phyloP scores from a whole-genome alignment of 2,888 invertebrate genomes.

The Thelaira solivaga region DNA sequence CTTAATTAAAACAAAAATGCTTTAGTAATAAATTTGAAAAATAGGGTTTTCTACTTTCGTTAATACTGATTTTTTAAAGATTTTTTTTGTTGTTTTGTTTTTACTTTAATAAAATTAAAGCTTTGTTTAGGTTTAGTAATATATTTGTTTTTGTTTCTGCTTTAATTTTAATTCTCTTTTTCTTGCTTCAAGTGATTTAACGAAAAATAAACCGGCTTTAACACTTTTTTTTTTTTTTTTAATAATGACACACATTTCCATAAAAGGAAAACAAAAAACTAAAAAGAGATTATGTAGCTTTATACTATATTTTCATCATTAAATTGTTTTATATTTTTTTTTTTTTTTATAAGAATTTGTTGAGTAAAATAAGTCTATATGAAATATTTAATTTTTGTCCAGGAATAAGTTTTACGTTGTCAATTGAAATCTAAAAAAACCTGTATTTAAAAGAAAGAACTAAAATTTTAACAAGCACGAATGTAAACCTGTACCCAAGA shows the following conservation, averaged over 20 bases:
- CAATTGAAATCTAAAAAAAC: no score
- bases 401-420: slow-evolving; percentile 42
- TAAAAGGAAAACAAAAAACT: slow-evolving; percentile 33
- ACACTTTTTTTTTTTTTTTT: slow-evolving; percentile 15
- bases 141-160: not conserved
- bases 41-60: not conserved
- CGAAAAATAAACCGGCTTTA: slow-evolving; percentile 45
- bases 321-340: slow-evolving; percentile 18
- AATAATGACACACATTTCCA: slow-evolving; percentile 56
- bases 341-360: not conserved
- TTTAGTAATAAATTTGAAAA: no score
- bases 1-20: no score
- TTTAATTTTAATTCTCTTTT: not conserved
- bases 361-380: slow-evolving; percentile 13
- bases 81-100: not conserved
- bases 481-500: no score
- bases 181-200: slow-evolving; percentile 6
- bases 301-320: slow-evolving; percentile 19
- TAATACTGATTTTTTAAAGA: not conserved
- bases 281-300: not conserved
- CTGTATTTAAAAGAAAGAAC: no score
- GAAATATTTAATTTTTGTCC: slow-evolving; percentile 40
- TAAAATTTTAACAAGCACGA: no score
- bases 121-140: slow-evolving; percentile 14
- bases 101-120: not conserved